Percentiles rank a stretch among this genome's conserved stretches.
Evolutionary conservation across 2,797 vertebrate genomes (phyloP).

Genomic region (Glyptemys insculpta): DNA sequence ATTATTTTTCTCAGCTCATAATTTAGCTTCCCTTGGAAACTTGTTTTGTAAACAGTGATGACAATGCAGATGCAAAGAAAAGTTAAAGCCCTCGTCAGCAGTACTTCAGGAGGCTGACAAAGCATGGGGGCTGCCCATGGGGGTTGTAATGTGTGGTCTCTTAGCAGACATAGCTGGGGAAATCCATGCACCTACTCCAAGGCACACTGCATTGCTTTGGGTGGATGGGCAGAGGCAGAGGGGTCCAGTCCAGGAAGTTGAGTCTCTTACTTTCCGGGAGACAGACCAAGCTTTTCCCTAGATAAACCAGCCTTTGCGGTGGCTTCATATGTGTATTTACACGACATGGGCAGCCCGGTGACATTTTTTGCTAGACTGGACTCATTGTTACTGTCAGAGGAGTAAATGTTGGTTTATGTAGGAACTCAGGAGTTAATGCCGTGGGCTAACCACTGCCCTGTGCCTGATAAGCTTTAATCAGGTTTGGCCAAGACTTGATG

Average conservation of each 20-base stretch:
- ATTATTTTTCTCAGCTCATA: slow-evolving; percentile 24
- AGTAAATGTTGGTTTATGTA: neutral
- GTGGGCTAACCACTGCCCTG: fast-evolving
- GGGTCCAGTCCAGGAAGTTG: neutral
- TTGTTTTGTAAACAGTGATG: slow-evolving; percentile 56
- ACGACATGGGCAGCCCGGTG: fast-evolving
- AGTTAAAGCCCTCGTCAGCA: neutral
- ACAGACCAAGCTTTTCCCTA: neutral
- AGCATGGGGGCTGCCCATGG: neutral
- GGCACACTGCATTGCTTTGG: neutral
- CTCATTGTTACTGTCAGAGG: neutral
- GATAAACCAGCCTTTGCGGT: neutral
- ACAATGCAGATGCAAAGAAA: neutral
- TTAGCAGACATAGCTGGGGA: neutral
- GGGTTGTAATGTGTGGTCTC: fast-evolving
- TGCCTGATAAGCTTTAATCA: neutral
- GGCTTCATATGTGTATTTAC: neutral
- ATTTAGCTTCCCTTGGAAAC: slow-evolving; percentile 49
- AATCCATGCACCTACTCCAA: neutral
- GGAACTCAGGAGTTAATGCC: neutral
- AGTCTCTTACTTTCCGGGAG: neutral
- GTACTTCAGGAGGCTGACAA: neutral
- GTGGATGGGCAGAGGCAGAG: neutral
- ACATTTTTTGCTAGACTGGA: neutral
- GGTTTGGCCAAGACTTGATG: neutral